These are phyloP conservation scores for Drosophila ezoana DNA, from an alignment of 2,888 invertebrate species.

Conservation along the genomic window DNA sequence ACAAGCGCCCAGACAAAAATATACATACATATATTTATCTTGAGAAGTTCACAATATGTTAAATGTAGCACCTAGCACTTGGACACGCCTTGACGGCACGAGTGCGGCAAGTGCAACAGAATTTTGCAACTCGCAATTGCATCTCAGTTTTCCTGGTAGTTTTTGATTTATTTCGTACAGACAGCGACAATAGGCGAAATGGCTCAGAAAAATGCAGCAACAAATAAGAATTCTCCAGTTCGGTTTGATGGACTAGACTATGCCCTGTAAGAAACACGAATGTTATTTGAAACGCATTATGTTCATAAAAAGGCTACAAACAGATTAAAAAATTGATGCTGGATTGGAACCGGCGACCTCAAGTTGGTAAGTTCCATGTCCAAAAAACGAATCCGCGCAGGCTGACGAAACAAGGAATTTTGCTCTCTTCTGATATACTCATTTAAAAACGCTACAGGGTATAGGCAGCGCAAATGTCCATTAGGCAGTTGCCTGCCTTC, in stretches of 20 bases:
- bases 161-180: conserved; percentile 82
- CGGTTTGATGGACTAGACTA: neutral
- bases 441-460: conserved; percentile 6
- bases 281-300: too few relatives aligned
- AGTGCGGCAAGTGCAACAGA: conserved; percentile 32
- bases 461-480: conserved; percentile 23
- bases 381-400: too few relatives aligned
- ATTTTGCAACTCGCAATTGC: conserved; percentile 41
- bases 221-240: neutral
- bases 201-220: conserved; percentile 47
- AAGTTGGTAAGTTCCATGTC: too few relatives aligned
- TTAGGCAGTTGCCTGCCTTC: conserved; percentile 40
- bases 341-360: too few relatives aligned
- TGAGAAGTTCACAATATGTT: conserved; percentile 15
- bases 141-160: conserved; percentile 38
- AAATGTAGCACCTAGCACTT: conserved; percentile 41
- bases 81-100: conserved; percentile 42
- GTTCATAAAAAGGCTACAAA: too few relatives aligned
- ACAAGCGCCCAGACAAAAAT: conserved; percentile 47
- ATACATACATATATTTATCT: neutral
- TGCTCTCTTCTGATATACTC: too few relatives aligned
- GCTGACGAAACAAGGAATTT: too few relatives aligned
- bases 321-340: too few relatives aligned
- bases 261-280: neutral
- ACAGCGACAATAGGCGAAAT: conserved; percentile 82